Percentiles rank a stretch among this genome's conserved stretches.
phyloP scores from a whole-genome alignment of 2,888 invertebrate species.

The Andrena bicolor region DNA sequence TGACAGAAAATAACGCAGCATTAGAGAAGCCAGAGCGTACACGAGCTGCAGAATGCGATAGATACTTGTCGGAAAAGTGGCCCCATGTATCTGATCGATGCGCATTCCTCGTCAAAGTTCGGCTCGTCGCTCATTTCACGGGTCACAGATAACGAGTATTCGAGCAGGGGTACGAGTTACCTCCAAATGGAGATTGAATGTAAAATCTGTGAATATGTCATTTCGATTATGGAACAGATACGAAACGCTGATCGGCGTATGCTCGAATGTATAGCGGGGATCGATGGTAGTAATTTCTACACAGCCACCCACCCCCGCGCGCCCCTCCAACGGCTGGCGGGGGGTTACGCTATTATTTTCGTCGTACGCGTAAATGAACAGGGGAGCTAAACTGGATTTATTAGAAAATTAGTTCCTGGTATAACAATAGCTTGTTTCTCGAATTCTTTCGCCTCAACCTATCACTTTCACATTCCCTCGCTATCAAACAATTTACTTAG shows the following conservation, averaged over 20 bases:
- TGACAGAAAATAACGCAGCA: neutral
- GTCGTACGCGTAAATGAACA: constrained; percentile 28
- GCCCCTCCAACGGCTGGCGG: constrained; percentile 1
- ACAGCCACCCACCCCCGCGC: constrained; percentile 33
- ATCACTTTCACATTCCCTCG: no score
- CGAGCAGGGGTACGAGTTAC: constrained; percentile 41
- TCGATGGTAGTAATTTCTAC: constrained; percentile 63
- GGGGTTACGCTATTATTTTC: constrained; percentile 51
- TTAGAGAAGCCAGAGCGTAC: no score
- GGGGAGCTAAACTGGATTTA: constrained; percentile 6
- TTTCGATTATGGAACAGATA: constrained; percentile 58
- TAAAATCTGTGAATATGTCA: constrained; percentile 61
- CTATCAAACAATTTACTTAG: neutral
- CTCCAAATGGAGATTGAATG: constrained; percentile 62
- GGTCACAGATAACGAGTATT: constrained; percentile 61
- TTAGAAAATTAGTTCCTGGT: constrained; percentile 26
- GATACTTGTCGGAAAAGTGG: constrained; percentile 20
- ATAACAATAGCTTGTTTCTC: neutral
- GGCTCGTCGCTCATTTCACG: constrained; percentile 53
- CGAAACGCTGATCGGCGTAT: constrained; percentile 58
- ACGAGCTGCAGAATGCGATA: constrained; percentile 29
- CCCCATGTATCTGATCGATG: constrained; percentile 48
- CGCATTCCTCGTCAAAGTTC: constrained; percentile 44
- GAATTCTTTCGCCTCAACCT: no score
- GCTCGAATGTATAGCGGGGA: constrained; percentile 38